These are phyloP conservation scores for Xanthia togata DNA, from an alignment of 2,888 invertebrate genomes.

Conservation along the genomic window DNA sequence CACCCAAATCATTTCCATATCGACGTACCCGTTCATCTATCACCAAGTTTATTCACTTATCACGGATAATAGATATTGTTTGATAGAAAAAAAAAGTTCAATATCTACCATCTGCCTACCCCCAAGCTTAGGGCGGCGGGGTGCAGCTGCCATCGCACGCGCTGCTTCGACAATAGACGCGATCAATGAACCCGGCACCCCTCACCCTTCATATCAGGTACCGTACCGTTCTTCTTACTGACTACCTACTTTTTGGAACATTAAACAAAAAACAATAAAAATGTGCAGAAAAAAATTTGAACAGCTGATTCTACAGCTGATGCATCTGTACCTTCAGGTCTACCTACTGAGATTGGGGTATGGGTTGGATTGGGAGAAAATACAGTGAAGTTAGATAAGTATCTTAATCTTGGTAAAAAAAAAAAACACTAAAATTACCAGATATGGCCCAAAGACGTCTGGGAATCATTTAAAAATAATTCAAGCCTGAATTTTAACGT, in stretches of 20 bases:
- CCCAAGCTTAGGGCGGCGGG: slow-evolving; percentile 76
- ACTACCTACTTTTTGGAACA: slow-evolving; percentile 54
- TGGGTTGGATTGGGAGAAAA: background rate
- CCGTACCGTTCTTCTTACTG: slow-evolving; percentile 68
- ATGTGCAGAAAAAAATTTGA: slow-evolving; percentile 26
- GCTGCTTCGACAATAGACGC: slow-evolving; percentile 83
- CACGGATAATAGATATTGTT: slow-evolving; percentile 69
- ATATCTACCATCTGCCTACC: slow-evolving; percentile 83
- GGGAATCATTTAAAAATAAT: background rate
- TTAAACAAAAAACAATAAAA: slow-evolving; percentile 39
- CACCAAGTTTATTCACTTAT: slow-evolving; percentile 60
- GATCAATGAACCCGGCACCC: slow-evolving; percentile 88
- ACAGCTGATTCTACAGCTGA: slow-evolving; percentile 65
- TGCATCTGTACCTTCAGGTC: slow-evolving; percentile 24
- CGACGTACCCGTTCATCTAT: slow-evolving; percentile 55
- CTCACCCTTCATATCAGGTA: slow-evolving; percentile 77
- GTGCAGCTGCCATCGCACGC: slow-evolving; percentile 88
- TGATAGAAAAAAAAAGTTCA: slow-evolving; percentile 69
- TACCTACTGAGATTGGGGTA: slow-evolving; percentile 8
- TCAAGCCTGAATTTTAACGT: background rate
- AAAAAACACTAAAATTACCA: background rate
- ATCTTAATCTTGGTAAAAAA: slow-evolving; percentile 7
- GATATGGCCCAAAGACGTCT: background rate
- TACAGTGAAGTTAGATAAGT: background rate
- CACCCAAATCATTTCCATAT: slow-evolving; percentile 54